Evolutionary conservation across 2,113 vertebrate genomes (phyloP).

Genomic region (Prochilodus magdalenae): DNA sequence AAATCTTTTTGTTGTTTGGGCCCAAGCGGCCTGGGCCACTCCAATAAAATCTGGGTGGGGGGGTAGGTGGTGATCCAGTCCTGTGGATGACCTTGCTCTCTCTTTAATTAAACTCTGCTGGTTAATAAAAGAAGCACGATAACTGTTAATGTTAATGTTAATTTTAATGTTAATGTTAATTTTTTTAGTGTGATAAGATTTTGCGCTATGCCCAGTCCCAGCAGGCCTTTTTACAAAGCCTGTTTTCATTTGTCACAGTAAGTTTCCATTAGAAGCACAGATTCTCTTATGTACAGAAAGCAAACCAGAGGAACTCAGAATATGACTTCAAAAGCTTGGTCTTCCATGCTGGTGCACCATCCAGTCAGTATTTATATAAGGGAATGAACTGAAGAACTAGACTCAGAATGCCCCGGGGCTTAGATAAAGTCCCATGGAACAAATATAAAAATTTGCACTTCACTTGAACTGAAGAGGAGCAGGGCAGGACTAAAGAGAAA

Average conservation of each 20-base stretch:
- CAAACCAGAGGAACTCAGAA: not conserved
- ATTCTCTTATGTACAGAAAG: not conserved
- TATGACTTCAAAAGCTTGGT: conserved; percentile 11
- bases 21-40: too few relatives aligned
- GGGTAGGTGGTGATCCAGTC: too few relatives aligned
- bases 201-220: too few relatives aligned
- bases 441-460: conserved; percentile 65
- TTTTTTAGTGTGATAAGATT: too few relatives aligned
- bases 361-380: conserved; percentile 34
- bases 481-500: conserved; percentile 47
- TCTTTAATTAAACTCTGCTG: not conserved
- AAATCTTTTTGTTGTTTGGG: too few relatives aligned
- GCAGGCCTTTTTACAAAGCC: too few relatives aligned
- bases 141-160: not conserved
- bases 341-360: not conserved
- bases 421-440: conserved; percentile 51
- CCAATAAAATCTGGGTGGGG: too few relatives aligned
- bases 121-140: not conserved
- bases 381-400: conserved; percentile 50
- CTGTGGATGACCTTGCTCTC: too few relatives aligned
- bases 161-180: not conserved
- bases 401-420: conserved; percentile 37
- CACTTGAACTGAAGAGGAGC: conserved; percentile 64
- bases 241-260: too few relatives aligned
- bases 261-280: not conserved